phyloP scores from a whole-genome alignment of 2,113 vertebrate genomes.

The Chlorocebus sabaeus region DNA sequence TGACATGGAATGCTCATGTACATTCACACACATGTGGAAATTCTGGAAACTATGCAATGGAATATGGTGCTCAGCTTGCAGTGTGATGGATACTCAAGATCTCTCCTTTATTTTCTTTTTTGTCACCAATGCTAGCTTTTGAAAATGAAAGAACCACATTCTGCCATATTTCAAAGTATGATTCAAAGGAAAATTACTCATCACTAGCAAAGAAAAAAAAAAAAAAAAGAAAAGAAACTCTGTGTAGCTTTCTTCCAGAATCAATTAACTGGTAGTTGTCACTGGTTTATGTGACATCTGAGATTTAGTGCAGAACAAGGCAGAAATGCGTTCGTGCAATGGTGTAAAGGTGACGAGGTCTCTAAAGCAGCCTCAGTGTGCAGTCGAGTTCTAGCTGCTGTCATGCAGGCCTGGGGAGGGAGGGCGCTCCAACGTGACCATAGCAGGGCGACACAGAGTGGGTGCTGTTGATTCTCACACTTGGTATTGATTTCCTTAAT shows the following conservation, averaged over 20 bases:
- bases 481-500: neutral
- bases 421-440: rapidly evolving
- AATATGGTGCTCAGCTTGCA: neutral
- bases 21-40: neutral
- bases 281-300: neutral
- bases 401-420: neutral
- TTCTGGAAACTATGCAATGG: neutral
- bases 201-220: neutral
- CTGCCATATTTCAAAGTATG: neutral
- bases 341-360: neutral
- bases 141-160: neutral
- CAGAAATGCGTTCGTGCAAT: neutral
- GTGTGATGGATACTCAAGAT: neutral
- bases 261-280: neutral
- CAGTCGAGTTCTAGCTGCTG: neutral
- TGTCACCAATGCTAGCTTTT: neutral
- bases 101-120: neutral
- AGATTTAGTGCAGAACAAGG: neutral
- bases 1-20: neutral
- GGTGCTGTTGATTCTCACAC: neutral
- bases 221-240: neutral
- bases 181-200: neutral
- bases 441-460: neutral
- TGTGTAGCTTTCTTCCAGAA: neutral
- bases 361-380: neutral